Conservation (phyloP, 2,113 vertebrate species). For the Thunnus thynnus region DNA sequence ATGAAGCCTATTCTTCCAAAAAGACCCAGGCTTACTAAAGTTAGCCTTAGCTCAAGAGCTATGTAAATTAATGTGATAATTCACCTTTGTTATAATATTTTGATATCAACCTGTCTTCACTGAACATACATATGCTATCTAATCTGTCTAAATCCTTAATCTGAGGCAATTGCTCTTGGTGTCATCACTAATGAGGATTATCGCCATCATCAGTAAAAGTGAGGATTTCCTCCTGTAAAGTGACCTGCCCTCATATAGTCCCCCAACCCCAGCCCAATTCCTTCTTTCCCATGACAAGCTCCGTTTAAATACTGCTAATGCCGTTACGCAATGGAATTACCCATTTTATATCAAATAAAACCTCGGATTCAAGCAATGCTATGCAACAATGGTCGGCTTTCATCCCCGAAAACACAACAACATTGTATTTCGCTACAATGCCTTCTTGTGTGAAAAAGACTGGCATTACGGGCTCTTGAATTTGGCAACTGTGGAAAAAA, state of each 20-base stretch:
- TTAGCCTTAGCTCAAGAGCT: conserved; percentile 38
- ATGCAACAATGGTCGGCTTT: conserved; percentile 74
- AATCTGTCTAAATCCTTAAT: conserved; percentile 59
- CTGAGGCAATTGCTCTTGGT: conserved; percentile 57
- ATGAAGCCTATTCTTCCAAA: conserved; percentile 15
- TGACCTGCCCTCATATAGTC: conserved; percentile 46
- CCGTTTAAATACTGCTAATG: conserved; percentile 76
- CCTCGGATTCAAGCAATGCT: conserved; percentile 64
- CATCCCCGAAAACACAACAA: conserved; percentile 76
- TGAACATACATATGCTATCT: conserved; percentile 57
- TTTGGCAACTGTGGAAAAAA: conserved; percentile 49
- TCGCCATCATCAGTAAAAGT: conserved; percentile 64
- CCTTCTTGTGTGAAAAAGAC: conserved; percentile 64
- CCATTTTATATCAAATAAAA: conserved; percentile 79
- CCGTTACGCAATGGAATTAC: conserved; percentile 81
- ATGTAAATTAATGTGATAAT: conserved; percentile 42
- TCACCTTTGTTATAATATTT: conserved; percentile 30
- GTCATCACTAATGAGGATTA: conserved; percentile 68
- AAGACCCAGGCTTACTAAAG: conserved; percentile 43
- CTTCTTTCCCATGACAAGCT: conserved; percentile 64
- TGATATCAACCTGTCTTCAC: conserved; percentile 49
- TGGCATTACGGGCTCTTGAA: conserved; percentile 44
- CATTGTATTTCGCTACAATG: conserved; percentile 75
- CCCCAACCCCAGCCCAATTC: background rate
- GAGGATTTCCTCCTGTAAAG: conserved; percentile 72